Base-by-base conservation (phyloP, 2,888 invertebrate genomes). In the Lepidocyrtoides sp. region DNA sequence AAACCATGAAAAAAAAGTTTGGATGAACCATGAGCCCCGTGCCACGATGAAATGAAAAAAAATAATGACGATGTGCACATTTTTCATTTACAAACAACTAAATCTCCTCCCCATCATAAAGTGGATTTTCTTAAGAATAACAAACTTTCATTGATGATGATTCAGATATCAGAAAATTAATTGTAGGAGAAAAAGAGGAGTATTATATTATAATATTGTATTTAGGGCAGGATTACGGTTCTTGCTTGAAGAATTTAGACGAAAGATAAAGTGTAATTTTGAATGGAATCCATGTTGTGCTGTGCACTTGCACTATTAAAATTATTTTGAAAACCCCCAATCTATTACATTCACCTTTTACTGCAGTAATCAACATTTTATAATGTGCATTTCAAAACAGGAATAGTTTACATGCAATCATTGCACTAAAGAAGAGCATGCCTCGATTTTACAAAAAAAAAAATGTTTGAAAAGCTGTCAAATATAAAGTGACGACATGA, bases 101-200 rank as follows among this genome's bases (percentile, higher is more conserved):
- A 44, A 41, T 63, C 77, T 79, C 87, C 89, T 89, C 89, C 82
- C 82, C 69, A 57, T 72, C 72, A 82, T 57, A 82, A 82, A 89
- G 72, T 88, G 82, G 89, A 81, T 57, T 89, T 69, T 86, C 44
- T 54, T 20, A 75, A 79, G 51, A 86, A 72, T 72, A 14, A 41
- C 72, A 72, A 7, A 14, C 44, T 44, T 72, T 12, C 69, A 23
- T 14, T 60, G 48, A 81, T 79, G 17, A 54, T 29, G 54, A 69
- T 54, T 81, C 69, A 79, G 87, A 88, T 88, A 88, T 66, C 79
- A 88, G 32, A 66, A 88, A 79, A 88, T 88, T 88, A 88, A 88
- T 77, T 86, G 86, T 86, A 20, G 48, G 17, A 17, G 51, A 77
- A 77, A 23, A 72, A 17, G 20, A 44, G 44, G 1, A 72, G 20